These are phyloP conservation scores for Seira musarum DNA, from an alignment of 2,888 invertebrate species.

Conservation along the genomic window DNA sequence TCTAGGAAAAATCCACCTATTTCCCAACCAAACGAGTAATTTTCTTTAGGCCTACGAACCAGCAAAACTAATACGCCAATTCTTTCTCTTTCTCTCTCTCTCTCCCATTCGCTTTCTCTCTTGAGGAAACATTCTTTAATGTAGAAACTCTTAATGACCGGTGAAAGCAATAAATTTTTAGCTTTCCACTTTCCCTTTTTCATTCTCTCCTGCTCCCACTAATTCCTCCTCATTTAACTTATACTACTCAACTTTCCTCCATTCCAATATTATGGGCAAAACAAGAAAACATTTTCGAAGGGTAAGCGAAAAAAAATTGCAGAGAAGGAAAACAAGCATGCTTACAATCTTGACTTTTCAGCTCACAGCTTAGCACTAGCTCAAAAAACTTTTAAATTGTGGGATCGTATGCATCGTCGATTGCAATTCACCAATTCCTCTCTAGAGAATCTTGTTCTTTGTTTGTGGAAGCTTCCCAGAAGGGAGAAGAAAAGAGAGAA, in stretches of 20 bases:
- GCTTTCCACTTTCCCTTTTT: constrained; percentile 56
- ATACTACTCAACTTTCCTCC: neutral
- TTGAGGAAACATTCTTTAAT: constrained; percentile 59
- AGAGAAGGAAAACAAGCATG: neutral
- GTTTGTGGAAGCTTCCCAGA: neutral
- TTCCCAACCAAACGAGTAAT: no score
- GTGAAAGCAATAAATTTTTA: constrained; percentile 68
- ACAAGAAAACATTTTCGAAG: neutral
- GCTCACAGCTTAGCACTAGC: neutral
- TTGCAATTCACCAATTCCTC: constrained; percentile 40
- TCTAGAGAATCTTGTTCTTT: constrained; percentile 21
- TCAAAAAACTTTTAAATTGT: neutral
- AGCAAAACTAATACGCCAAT: neutral
- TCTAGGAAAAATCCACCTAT: no score
- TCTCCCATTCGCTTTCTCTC: constrained; percentile 24
- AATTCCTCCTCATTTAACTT: constrained; percentile 11
- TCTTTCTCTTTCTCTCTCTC: constrained; percentile 10
- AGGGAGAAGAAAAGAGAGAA: neutral
- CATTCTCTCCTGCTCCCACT: constrained; percentile 35
- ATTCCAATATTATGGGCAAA: constrained; percentile 9
- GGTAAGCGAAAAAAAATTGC: neutral
- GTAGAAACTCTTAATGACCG: constrained; percentile 67
- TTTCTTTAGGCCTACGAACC: neutral
- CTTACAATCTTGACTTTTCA: neutral
- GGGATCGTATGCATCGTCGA: constrained; percentile 20